Evolutionary conservation across 2,113 vertebrate species (phyloP), one percentile per base, ranked within the genome.

Genomic region (Polypterus senegalus): DNA sequence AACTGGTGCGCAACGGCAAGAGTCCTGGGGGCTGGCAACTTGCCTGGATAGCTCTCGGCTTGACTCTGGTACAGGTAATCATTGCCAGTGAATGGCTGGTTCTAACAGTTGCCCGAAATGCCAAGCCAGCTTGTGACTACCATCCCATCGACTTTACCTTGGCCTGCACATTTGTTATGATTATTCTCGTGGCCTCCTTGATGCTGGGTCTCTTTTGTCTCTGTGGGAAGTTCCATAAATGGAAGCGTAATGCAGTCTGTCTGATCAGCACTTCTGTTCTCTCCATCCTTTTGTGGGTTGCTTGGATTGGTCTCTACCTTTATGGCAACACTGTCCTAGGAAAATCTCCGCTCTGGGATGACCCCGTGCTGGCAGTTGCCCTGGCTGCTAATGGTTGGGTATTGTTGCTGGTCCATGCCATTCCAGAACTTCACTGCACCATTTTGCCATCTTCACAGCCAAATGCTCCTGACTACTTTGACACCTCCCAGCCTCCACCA

Each of bases 241-340:
- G 95, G 95, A 93, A 92, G 75, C 90, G 89, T 69, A 93, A 82
- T 0, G 92, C 90, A 46, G 71, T 84, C 49, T 94, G 92, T 82
- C 79, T 97, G 64, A 79, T 97, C 66, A 63, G 91, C 63, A 88
- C 92, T 0, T 85, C 89, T 61, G 73, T 93, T 49, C 79, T 96
- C 61, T 95, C 94, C 0, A 52, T 91, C 72, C 80, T 98, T 63
- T 86, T 97, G 65, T 98, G 93, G 95, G 90, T 86, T 4, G 87
- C 92, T 66, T 98, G 95, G 95, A 81, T 94, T 77, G 88, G 89
- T 70, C 92, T 98, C 88, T 98, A 98, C 62, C 85, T 97, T 47
- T 94, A 91, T 1, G 93, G 91, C 46, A 97, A 94, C 0, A 59
- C 67, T 1, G 82, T 83, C 77, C 75, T 97, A 9, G 81, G 75